Base-by-base conservation (phyloP, 2,797 vertebrate genomes). In the Gymnopithys bicolor region DNA sequence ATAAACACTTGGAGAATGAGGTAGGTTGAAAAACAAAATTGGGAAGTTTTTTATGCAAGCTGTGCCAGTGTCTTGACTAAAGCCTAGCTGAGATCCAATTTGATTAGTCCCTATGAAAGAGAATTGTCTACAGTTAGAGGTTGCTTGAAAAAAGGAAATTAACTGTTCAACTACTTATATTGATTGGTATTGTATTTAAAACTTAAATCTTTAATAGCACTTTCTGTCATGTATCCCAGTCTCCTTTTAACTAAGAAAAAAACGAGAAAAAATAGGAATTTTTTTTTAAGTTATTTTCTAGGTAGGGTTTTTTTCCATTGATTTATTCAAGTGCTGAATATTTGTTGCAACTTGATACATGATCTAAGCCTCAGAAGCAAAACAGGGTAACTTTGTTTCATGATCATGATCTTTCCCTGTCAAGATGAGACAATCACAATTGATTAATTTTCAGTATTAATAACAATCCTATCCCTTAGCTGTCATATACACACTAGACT, bases 371-470 rank as follows among this genome's bases (percentile, higher is more conserved):
- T 78, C 56, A 74, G 37, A 83, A 69, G 48, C 45, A 63, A 85
- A 77, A 63, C 7, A 80, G 5, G 77, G 19, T 39, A 48, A 67
- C 24, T 80, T 84, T 70, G 66, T 76, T 89, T 89, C 71, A 55
- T 49, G 12, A 43, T 55, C 49, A 45, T 48, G 22, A 80, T 90
- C n/a, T 74, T 62, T 84, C 16, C 35, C 71, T 84, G 68, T 78
- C 66, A 66, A 84, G 46, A 67, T 19, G 8, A 94, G 56, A 51
- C 17, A 91, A 62, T 63, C 11, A 35, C 70, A 95, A 86, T 14
- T 81, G 58, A 87, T 87, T 68, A 58, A 35, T 16, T 93, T 94
- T 94, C 73, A 90, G 59, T 52, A 79, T 81, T 93, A 85, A 66
- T 86, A 71, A 66, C 49, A 87, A 30, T 87, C 39, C 27, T 13